Evolutionary conservation across 2,113 vertebrate genomes (phyloP).

Genomic region (Chamaea fasciata): DNA sequence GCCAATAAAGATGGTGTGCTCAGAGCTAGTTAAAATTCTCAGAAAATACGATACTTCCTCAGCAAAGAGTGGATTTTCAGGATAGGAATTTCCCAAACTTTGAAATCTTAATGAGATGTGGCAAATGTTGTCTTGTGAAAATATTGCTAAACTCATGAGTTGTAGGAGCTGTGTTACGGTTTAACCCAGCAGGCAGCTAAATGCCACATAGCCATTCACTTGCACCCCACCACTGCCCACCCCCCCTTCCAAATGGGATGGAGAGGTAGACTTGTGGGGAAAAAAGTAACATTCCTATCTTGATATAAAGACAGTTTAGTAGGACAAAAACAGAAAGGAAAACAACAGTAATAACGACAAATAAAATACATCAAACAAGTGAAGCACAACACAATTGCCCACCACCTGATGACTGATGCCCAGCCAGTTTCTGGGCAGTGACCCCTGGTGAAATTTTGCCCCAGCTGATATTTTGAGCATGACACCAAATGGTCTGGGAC

Average conservation of each 20-base stretch:
- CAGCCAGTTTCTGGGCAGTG: not conserved
- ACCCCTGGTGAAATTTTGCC: not conserved
- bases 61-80: not conserved
- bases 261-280: fast-evolving
- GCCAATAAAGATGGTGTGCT: not conserved
- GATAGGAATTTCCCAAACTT: not conserved
- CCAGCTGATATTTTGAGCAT: not conserved
- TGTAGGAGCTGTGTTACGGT: not conserved
- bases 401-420: not conserved
- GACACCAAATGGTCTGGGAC: not conserved
- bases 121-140: not conserved
- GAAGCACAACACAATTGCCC: not conserved
- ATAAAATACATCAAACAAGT: not conserved
- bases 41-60: not conserved
- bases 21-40: not conserved
- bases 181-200: not conserved
- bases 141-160: not conserved
- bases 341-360: not conserved
- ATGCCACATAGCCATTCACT: not conserved
- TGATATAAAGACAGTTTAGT: not conserved
- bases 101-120: not conserved
- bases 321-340: not conserved
- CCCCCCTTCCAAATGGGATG: not conserved
- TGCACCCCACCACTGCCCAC: not conserved
- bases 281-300: too few species aligned